Percentiles rank a stretch among this genome's conserved stretches.
Evolutionary conservation across 2,113 vertebrate genomes (phyloP).

Genomic region (Istiophorus platypterus): DNA sequence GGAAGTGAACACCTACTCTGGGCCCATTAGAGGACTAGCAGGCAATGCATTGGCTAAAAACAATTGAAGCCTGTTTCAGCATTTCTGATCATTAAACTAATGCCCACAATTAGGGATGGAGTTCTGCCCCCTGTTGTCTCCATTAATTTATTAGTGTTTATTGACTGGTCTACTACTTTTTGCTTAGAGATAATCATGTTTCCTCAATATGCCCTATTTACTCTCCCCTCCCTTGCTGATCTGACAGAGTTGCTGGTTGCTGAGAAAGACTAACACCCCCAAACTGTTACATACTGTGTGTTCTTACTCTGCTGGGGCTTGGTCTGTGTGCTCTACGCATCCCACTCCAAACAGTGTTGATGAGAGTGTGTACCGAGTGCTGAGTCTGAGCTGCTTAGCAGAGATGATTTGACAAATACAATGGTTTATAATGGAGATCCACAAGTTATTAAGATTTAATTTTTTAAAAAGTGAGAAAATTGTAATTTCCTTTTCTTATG

Average conservation of each 20-base stretch:
- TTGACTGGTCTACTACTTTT: slow-evolving; percentile 74
- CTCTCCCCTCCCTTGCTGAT: slow-evolving; percentile 66
- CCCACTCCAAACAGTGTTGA: slow-evolving; percentile 22
- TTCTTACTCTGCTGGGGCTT: slow-evolving; percentile 15
- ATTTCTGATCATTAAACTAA: slow-evolving; percentile 79
- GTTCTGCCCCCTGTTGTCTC: slow-evolving; percentile 56
- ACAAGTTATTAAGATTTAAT: slow-evolving; percentile 28
- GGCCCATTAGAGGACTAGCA: slow-evolving; percentile 50
- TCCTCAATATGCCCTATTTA: slow-evolving; percentile 57
- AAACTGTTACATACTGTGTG: slow-evolving; percentile 38
- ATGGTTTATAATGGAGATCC: slow-evolving; percentile 24
- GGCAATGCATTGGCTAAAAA: slow-evolving; percentile 42
- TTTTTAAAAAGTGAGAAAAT: slow-evolving; percentile 26
- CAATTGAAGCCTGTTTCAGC: slow-evolving; percentile 70
- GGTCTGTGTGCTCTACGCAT: slow-evolving; percentile 2
- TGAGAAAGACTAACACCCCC: slow-evolving; percentile 55
- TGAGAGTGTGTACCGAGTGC: slow-evolving; percentile 17
- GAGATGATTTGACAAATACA: slow-evolving; percentile 22
- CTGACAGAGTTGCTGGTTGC: slow-evolving; percentile 67
- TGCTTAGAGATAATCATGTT: slow-evolving; percentile 76
- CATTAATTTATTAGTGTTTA: slow-evolving; percentile 75
- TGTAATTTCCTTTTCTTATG: not conserved
- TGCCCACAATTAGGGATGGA: slow-evolving; percentile 69
- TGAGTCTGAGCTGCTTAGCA: slow-evolving; percentile 55
- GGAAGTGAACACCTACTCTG: slow-evolving; percentile 33